A percentile compares a stretch with the other conserved stretches of the same genome.
Conservation (phyloP, 2,113 vertebrate species). For the Tonatia bakeri region DNA sequence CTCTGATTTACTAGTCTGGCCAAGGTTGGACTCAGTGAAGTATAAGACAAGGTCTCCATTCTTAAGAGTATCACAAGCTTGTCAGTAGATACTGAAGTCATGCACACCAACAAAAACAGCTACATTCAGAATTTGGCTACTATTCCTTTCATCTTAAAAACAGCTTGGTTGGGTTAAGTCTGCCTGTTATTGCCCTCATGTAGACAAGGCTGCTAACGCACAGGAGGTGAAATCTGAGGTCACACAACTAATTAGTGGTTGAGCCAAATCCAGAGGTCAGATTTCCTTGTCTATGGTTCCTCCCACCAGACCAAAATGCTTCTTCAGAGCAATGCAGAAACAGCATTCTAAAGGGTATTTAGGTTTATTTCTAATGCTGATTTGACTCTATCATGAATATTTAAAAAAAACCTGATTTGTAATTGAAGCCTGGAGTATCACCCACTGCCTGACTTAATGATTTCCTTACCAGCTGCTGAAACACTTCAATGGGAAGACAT, state of each 20-base stretch:
- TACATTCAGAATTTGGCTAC: background rate
- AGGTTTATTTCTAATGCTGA: conserved; percentile 49
- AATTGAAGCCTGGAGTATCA: conserved; percentile 39
- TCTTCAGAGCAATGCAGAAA: background rate
- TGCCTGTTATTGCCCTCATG: background rate
- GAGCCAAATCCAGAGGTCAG: conserved; percentile 41
- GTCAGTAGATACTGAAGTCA: background rate
- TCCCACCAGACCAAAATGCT: background rate
- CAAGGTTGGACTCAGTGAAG: background rate
- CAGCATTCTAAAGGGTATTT: conserved; percentile 4
- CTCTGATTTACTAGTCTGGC: background rate
- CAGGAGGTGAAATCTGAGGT: conserved; percentile 48
- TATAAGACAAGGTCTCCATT: background rate
- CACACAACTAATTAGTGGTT: conserved; percentile 41
- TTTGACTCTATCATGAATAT: conserved; percentile 21
- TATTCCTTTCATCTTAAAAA: conserved; percentile 10
- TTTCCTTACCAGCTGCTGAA: conserved; percentile 70
- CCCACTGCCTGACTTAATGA: conserved; percentile 20
- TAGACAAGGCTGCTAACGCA: background rate
- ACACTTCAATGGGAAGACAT: conserved; percentile 58
- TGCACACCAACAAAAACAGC: background rate
- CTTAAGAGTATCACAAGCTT: background rate
- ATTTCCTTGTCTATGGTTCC: conserved; percentile 15
- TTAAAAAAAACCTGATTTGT: conserved; percentile 46
- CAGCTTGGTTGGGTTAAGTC: background rate